Evolutionary conservation across 2,113 vertebrate genomes (phyloP).

Genomic region (Erpornis zantholeuca): DNA sequence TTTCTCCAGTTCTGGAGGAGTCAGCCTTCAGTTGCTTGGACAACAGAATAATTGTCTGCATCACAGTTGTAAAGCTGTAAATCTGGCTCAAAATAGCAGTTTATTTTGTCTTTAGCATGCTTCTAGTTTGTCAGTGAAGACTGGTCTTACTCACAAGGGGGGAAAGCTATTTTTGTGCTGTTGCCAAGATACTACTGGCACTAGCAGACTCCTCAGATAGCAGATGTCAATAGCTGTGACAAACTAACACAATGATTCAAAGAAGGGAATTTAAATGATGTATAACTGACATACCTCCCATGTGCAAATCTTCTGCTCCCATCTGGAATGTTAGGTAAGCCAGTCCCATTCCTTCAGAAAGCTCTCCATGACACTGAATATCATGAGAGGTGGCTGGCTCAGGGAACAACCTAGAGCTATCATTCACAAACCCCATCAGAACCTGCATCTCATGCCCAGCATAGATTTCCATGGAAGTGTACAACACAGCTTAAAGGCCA

Average conservation of each 20-base stretch:
- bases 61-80: background rate
- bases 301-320: background rate
- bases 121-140: conserved; percentile 74
- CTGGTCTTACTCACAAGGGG: conserved; percentile 71
- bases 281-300: conserved; percentile 1
- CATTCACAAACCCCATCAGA: background rate
- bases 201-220: conserved; percentile 76
- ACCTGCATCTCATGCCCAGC: background rate
- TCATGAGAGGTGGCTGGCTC: background rate
- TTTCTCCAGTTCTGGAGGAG: background rate
- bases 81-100: conserved; percentile 36
- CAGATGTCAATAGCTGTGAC: conserved; percentile 71
- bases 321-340: background rate
- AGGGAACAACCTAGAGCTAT: background rate
- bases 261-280: conserved; percentile 69
- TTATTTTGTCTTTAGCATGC: conserved; percentile 73
- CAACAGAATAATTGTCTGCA: background rate
- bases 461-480: background rate
- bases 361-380: background rate
- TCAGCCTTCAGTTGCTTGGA: background rate
- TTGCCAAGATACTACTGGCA: conserved; percentile 78
- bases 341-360: background rate
- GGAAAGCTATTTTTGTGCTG: conserved; percentile 77
- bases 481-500: background rate
- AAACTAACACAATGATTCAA: conserved; percentile 68